Conservation (phyloP, 2,888 invertebrate species). For the Diadegma fenestrale region DNA sequence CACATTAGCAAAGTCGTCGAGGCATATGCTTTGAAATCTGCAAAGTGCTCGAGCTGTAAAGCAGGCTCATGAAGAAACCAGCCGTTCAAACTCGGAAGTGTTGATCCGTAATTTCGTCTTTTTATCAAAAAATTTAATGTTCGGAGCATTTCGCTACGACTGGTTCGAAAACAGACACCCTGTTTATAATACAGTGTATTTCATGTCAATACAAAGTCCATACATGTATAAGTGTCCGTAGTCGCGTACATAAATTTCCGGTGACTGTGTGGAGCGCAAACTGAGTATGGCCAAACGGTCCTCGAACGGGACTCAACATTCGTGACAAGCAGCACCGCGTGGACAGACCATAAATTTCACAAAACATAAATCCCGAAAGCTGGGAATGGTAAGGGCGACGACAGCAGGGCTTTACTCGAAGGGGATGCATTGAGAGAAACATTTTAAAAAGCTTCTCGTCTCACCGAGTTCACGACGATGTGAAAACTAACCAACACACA, state of each 20-base stretch:
- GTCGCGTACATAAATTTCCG: background rate
- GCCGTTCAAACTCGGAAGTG: background rate
- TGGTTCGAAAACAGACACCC: background rate
- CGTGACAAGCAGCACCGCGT: conserved; percentile 62
- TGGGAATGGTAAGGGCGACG: conserved; percentile 31
- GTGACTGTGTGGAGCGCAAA: conserved; percentile 13
- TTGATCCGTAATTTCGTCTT: background rate
- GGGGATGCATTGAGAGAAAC: conserved; percentile 53
- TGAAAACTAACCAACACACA: conserved; percentile 14
- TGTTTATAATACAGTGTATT: background rate
- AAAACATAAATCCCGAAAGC: conserved; percentile 67
- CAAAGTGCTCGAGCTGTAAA: too few relatives aligned
- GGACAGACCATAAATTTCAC: conserved; percentile 70
- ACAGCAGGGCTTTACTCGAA: conserved; percentile 28
- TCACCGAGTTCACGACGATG: conserved; percentile 27
- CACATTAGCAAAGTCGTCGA: too few relatives aligned
- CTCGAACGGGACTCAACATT: conserved; percentile 56
- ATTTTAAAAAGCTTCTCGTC: conserved; percentile 58
- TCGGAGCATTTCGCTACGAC: background rate
- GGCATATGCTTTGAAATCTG: too few relatives aligned
- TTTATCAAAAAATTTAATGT: background rate
- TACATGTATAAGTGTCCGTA: background rate
- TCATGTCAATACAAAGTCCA: background rate
- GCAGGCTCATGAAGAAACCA: too few relatives aligned
- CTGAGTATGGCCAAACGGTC: conserved; percentile 41